phyloP scores from a whole-genome alignment of 1,140 invertebrate species.

The Magallana angulata region DNA sequence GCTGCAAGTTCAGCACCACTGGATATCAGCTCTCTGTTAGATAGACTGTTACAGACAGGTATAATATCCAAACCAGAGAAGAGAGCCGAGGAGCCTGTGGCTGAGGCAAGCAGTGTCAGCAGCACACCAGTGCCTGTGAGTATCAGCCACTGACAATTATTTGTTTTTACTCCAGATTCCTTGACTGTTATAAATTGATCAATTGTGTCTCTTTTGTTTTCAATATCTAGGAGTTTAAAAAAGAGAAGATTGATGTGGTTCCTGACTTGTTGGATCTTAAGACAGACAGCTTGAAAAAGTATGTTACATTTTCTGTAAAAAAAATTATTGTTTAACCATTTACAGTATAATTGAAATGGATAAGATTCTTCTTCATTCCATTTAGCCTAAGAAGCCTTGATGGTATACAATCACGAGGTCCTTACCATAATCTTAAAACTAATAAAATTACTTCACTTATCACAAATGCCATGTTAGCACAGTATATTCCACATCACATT shows the following conservation, averaged over 20 bases:
- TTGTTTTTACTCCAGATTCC: background rate
- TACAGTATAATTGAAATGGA: too few species aligned
- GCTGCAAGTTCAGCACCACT: conserved; percentile 75
- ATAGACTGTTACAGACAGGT: conserved; percentile 90
- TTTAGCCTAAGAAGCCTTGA: too few species aligned
- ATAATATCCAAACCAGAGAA: conserved; percentile 82
- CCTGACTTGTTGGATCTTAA: conserved; percentile 78
- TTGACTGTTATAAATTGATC: background rate
- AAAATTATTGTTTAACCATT: too few species aligned
- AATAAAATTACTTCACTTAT: too few species aligned
- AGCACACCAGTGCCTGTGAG: conserved; percentile 22
- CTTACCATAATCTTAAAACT: too few species aligned
- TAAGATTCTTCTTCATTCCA: too few species aligned
- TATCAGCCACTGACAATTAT: background rate
- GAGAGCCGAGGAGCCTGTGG: background rate
- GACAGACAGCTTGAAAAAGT: conserved; percentile 84
- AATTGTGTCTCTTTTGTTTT: background rate
- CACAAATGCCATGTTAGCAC: too few species aligned
- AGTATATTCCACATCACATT: too few species aligned
- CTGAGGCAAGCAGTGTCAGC: background rate
- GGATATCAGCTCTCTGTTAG: conserved; percentile 91
- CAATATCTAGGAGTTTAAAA: conserved; percentile 58
- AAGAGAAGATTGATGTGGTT: conserved; percentile 66
- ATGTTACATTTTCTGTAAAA: conserved; percentile 69
- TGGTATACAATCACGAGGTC: too few species aligned